phyloP scores from a whole-genome alignment of 2,797 vertebrate species.

The Xenopus petersii region DNA sequence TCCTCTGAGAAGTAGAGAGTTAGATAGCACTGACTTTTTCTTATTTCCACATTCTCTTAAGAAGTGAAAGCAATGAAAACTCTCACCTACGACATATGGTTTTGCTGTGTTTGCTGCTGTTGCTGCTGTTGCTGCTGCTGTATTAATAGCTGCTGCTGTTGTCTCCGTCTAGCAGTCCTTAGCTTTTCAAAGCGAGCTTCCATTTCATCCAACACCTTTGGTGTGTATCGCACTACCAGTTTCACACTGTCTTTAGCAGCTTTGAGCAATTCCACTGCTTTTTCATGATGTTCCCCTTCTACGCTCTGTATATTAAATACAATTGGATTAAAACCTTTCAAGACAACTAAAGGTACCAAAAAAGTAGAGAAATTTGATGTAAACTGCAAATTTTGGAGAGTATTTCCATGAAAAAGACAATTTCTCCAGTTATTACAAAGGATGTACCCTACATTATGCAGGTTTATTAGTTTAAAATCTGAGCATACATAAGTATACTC shows the following conservation, averaged over 20 bases:
- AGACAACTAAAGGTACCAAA: neutral
- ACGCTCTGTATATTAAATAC: constrained; percentile 77
- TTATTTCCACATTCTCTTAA: neutral
- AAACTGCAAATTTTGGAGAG: too few species aligned
- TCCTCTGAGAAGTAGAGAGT: too few species aligned
- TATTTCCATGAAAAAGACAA: too few species aligned
- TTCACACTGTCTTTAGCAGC: constrained; percentile 95
- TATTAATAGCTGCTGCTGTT: constrained; percentile 93
- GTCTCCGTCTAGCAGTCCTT: constrained; percentile 88
- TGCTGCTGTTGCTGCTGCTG: constrained; percentile 82
- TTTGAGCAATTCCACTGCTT: constrained; percentile 94
- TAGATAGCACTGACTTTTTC: too few species aligned
- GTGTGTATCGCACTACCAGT: constrained; percentile 96
- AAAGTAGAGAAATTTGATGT: too few species aligned
- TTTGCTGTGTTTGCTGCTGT: constrained; percentile 88
- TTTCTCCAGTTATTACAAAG: too few species aligned
- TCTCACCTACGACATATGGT: constrained; percentile 98
- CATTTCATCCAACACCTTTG: constrained; percentile 98
- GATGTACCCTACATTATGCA: too few species aligned
- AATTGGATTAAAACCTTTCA: neutral
- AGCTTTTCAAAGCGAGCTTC: constrained; percentile 97
- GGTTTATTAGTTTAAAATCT: too few species aligned
- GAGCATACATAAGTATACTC: too few species aligned
- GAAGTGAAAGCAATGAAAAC: constrained; percentile 70
- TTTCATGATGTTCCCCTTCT: constrained; percentile 96